These are phyloP conservation scores for Himantopus leucocephalus DNA, from an alignment of 2,113 vertebrate genomes.

Conservation along the genomic window DNA sequence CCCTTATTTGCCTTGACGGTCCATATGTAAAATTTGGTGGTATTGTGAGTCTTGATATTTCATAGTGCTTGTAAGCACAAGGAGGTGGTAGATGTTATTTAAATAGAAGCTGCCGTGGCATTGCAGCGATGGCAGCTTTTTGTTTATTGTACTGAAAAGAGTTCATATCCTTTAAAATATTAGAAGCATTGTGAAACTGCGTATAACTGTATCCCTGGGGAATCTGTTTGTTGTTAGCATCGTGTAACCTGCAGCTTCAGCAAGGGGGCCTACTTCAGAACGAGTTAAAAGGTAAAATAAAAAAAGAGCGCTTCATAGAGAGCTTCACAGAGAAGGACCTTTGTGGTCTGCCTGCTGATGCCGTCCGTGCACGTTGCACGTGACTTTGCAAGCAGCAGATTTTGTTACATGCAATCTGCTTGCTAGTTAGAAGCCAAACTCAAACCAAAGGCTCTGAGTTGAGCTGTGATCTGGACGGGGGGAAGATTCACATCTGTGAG, in stretches of 20 bases:
- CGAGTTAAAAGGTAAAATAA: background rate
- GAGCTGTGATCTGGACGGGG: background rate
- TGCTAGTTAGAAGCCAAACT: background rate
- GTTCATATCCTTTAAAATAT: background rate
- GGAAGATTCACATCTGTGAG: background rate
- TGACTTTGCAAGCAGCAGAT: background rate
- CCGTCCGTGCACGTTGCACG: fast-evolving
- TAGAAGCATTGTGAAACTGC: background rate
- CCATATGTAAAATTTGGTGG: background rate
- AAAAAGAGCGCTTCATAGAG: background rate
- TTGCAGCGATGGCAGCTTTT: background rate
- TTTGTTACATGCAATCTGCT: background rate
- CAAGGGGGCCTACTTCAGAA: background rate
- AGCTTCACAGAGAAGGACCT: background rate
- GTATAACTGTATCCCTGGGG: background rate
- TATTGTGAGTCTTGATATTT: background rate
- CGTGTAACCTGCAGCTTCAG: background rate
- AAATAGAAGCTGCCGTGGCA: background rate
- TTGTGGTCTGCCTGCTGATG: background rate
- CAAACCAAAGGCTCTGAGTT: background rate
- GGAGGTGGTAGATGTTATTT: background rate
- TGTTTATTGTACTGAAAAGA: background rate
- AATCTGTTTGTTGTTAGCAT: background rate
- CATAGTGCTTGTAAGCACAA: background rate
- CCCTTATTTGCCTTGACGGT: background rate